Base-by-base conservation (phyloP, 2,113 vertebrate genomes). In the Myotis lucifugus region DNA sequence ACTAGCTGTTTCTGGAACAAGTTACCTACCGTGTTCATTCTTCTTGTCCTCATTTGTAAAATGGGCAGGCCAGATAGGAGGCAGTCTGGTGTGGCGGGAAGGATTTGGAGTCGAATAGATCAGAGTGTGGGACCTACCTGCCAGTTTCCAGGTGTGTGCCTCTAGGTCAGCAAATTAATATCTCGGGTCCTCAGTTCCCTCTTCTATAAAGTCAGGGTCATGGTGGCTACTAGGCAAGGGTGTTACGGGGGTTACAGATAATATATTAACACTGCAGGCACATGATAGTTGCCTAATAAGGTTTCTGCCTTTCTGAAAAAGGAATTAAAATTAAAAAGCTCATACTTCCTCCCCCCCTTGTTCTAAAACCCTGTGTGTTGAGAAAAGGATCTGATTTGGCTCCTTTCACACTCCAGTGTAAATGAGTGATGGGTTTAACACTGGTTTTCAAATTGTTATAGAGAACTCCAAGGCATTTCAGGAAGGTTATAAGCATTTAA, bases 301-400 rank as follows among this genome's bases (percentile, higher is more conserved):
- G 29, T 73, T 81, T n/a, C 29, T 32, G 8, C 34, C 54, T 96
- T 85, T 85, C 61, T 85, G 40, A 48, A 85, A 76, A 88, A 91
- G n/a, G 5, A 91, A 56, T 74, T 64, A 46, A 23, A 79, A 85
- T 73, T 81, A 37, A 90, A 83, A 70, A 77, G 70, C 11, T 79
- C 69, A 46, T 23, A 73, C 64, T 83, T 85, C 23, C 54, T 88
- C n/a, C 67, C 76, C 52, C 40, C n/a, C n/a, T 76, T 76, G 29
- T 79, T 81, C 34, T 61, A 82, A 90, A 23, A 84, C n/a, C 67
- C 8, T 74, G 12, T 90, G 56, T 54, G n/a, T 86, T 79, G 52
- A 81, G 29, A 84, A 90, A 85, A 90, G 29, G 12, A 76, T 74
- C 81, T 40, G 59, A 59, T 92, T 85, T 23, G 70, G 54, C 50